phyloP scores from a whole-genome alignment of 2,113 vertebrate species.

The Petrocephalus zakoni region DNA sequence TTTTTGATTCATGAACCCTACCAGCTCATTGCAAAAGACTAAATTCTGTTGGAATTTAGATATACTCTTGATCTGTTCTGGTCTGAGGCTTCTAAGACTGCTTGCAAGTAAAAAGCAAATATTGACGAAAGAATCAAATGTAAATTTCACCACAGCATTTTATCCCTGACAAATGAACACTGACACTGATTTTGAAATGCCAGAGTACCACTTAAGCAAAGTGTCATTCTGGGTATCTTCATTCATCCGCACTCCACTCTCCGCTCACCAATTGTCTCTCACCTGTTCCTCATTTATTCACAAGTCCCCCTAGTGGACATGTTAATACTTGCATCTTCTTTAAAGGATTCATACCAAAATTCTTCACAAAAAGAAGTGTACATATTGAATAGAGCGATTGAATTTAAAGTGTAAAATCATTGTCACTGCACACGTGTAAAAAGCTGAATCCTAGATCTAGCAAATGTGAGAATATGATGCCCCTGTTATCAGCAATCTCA shows the following conservation, averaged over 20 bases:
- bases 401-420: not conserved
- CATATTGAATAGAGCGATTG: not conserved
- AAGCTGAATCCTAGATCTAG: not conserved
- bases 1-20: not conserved
- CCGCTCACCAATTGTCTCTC: conserved; percentile 1
- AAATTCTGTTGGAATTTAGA: conserved; percentile 26
- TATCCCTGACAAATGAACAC: not conserved
- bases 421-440: not conserved
- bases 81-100: conserved; percentile 11
- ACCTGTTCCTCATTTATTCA: conserved; percentile 29
- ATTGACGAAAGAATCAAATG: conserved; percentile 11
- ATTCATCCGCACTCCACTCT: not conserved
- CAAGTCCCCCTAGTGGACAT: conserved; percentile 57
- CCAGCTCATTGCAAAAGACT: conserved; percentile 9
- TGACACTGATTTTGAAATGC: not conserved
- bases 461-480: not conserved
- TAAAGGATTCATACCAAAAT: not conserved
- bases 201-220: not conserved
- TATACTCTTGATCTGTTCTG: conserved; percentile 12
- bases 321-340: conserved; percentile 35
- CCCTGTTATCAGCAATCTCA: not conserved
- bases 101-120: not conserved
- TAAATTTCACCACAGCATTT: conserved; percentile 20
- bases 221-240: not conserved
- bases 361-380: not conserved